Evolutionary conservation across 2,113 vertebrate genomes (phyloP), one percentile per base, ranked within the genome.

Genomic region (Alethe diademata): DNA sequence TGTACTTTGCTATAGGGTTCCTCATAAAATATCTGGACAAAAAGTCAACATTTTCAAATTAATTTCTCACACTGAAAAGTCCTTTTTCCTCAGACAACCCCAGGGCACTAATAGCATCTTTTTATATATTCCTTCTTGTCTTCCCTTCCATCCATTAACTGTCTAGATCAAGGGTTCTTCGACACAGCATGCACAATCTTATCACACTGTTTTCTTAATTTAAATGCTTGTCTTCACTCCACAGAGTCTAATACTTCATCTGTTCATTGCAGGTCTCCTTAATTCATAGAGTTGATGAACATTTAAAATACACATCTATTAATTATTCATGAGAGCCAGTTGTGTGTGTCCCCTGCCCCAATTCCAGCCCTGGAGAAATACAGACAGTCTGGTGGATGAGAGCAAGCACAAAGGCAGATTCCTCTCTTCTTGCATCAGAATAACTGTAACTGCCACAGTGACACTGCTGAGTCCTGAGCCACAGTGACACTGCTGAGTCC

Each of bases 201-300:
- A 78, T 57, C 74, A 66, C 53, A 91, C 91, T 95, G 66, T 91
- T 97, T 95, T 90, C 86, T 84, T 96, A 94, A 97, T 95, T 97
- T 95, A 87, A 71, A 95, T 94, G 65, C 36, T 51, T 94, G 67
- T 71, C 71, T 93, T 89, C 57, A 65, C 86, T 97, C 84, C 56
- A 74, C 78, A 95, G 57, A 90, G 33, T 33, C 72, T 69, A 91
- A 91, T 85, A 90, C 15, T 76, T 97, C 67, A 67, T 74, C 86
- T 94, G 83, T 69, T 97, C 79, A 88, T 45, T 84, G 51, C 70
- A 95, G 83, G 60, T 78, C 89, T 80, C 86, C 51, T 87, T 96
- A 97, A 94, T 97, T 96, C 82, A 87, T 72, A 31, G 58, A 88
- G 71, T 75, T 95, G 76, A 92, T 95, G 95, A 94, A 96, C 75